Percentiles rank a stretch among this genome's conserved stretches.
These are phyloP conservation scores for Aleiodes leptofemur DNA, from an alignment of 2,888 invertebrate species.

Conservation along the genomic window DNA sequence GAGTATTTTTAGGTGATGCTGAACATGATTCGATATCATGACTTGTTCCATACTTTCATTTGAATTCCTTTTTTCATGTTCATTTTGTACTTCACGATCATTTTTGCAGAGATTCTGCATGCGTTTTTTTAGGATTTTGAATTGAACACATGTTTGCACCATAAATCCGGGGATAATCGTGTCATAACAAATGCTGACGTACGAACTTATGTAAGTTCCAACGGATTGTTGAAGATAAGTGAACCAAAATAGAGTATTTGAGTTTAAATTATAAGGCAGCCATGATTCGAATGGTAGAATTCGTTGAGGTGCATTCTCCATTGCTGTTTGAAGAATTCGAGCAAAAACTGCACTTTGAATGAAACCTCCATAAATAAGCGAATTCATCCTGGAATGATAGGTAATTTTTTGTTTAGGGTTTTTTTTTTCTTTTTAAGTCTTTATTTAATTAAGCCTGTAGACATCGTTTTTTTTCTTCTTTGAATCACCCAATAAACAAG, in stretches of 20 bases:
- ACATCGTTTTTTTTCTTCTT: no score
- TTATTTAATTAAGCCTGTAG: no score
- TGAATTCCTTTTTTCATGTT: no score
- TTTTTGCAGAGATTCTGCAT: slow-evolving; percentile 8
- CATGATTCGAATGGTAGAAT: slow-evolving; percentile 53
- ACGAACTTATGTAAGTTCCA: slow-evolving; percentile 6
- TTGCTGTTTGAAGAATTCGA: slow-evolving; percentile 40
- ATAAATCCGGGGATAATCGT: slow-evolving; percentile 54
- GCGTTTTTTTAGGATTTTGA: slow-evolving; percentile 52
- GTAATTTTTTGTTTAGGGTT: no score
- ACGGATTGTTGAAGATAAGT: slow-evolving; percentile 43
- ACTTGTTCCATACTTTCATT: neutral
- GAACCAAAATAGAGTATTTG: slow-evolving; percentile 46
- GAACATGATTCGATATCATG: slow-evolving; percentile 1
- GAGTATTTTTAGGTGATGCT: slow-evolving; percentile 22
- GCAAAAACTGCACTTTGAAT: slow-evolving; percentile 26
- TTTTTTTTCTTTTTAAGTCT: no score
- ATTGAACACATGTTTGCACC: slow-evolving; percentile 55
- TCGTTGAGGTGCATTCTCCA: slow-evolving; percentile 36
- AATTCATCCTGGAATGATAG: neutral
- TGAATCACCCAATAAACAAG: no score
- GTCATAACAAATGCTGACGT: slow-evolving; percentile 53
- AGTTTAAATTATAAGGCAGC: slow-evolving; percentile 53
- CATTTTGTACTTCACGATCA: neutral
- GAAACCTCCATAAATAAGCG: slow-evolving; percentile 10